Conservation (phyloP, 2,888 invertebrate species). For the Eupithecia inturbata region DNA sequence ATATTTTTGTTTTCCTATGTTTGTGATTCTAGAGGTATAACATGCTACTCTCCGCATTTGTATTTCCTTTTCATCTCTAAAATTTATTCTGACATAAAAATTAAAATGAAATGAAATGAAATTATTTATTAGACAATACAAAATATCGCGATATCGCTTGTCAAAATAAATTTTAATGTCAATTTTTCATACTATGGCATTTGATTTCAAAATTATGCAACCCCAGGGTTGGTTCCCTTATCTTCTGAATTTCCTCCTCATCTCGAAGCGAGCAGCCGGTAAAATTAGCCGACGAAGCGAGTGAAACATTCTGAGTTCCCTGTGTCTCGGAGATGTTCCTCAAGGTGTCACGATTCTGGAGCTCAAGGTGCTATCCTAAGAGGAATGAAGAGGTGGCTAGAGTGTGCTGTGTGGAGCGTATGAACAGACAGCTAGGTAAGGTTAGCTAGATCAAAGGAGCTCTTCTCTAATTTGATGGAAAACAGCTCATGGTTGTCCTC, state of each 20-base stretch:
- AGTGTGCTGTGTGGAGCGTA: background rate
- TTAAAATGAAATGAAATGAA: no score
- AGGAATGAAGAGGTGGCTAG: background rate
- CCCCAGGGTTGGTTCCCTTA: background rate
- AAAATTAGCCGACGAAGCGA: constrained; percentile 29
- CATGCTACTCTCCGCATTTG: no score
- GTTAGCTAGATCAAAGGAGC: background rate
- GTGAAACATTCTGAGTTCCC: constrained; percentile 31
- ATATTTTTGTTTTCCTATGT: no score
- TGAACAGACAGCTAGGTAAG: background rate
- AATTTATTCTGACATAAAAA: no score
- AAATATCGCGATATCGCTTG: no score
- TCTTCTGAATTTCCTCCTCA: background rate
- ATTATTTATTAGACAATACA: no score
- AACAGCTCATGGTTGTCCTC: no score
- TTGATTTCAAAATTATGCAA: background rate
- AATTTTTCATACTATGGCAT: background rate
- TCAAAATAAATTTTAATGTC: no score
- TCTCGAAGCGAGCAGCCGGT: constrained; percentile 18
- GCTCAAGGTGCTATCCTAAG: constrained; percentile 24
- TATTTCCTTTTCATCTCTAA: no score
- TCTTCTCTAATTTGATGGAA: no score
- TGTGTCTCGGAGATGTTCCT: constrained; percentile 34
- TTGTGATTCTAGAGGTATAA: no score
- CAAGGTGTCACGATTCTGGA: constrained; percentile 35